Base-by-base conservation (phyloP, 1,140 invertebrate species). In the Drosophila kepulauana region DNA sequence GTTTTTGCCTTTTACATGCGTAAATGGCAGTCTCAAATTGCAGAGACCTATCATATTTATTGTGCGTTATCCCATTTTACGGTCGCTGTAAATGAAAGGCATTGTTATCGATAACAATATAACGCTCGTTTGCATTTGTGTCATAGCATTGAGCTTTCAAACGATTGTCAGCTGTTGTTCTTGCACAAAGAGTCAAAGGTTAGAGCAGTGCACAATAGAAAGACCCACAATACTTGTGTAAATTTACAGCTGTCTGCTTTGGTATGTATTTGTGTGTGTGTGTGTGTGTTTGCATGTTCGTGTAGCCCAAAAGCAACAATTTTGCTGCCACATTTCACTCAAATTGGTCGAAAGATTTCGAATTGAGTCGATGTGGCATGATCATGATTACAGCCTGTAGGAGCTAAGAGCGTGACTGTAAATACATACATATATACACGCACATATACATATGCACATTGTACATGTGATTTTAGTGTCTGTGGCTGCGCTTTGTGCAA, bases 401-500 rank as follows among this genome's bases (percentile, higher is more conserved):
- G 65, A 85, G 79, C 58, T 45, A 25, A 15, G 38, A 49, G 65
- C 74, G 73, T 78, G 74, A 73, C 68, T 76, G 49, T 70, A 48
- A 28, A 35, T 52, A 35, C 49, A 74, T 56, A 48, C 56, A 62
- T 73, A 61, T 45, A 16, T 15, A 46, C 63, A 58, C 10, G 49
- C 8, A 45, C 16, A 20, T 46, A 16, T 61, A 38, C 52, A 43
- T 67, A 52, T 57, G 56, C 10, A 11, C 35, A 10, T 38, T 56
- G 20, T 43, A 41, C 48, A 43, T 67, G 57, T 51, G 49, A 66
- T 49, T 62, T 16, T 62, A 46, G 45, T 75, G 49, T 65, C 41
- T 59, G 62, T 52, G 64, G 54, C 71, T 66, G 64, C 67, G 68
- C 52, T 85, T 82, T 87, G 82, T 87, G 82, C 82, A 87, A 87